phyloP scores from a whole-genome alignment of 1,140 invertebrate genomes.

The Rhynchophorus ferrugineus region DNA sequence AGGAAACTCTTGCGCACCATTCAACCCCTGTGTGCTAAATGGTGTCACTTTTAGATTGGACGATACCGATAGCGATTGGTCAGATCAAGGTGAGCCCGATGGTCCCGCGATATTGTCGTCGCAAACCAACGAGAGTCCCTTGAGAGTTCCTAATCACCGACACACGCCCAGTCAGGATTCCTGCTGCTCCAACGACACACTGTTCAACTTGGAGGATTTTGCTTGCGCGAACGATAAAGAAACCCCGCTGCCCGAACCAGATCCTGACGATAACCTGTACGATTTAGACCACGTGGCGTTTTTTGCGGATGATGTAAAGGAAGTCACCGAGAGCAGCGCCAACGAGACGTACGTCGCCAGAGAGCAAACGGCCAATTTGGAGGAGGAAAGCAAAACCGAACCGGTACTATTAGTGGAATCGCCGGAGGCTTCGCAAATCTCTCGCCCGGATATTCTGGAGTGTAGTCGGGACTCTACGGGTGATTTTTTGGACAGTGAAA shows the following conservation, averaged over 20 bases:
- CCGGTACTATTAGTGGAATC: slow-evolving; percentile 12
- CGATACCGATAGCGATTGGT: slow-evolving; percentile 34
- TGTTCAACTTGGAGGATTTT: slow-evolving; percentile 51
- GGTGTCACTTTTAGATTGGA: slow-evolving; percentile 5
- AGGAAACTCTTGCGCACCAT: too few species aligned
- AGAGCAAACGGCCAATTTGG: background rate
- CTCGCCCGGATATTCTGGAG: background rate
- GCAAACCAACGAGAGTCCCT: slow-evolving; percentile 28
- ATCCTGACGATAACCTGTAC: background rate
- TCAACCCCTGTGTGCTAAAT: too few species aligned
- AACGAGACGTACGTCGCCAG: background rate
- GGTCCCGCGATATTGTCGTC: slow-evolving; percentile 20
- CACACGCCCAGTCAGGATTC: slow-evolving; percentile 53
- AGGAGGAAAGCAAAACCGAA: slow-evolving; percentile 20
- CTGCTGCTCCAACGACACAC: slow-evolving; percentile 53
- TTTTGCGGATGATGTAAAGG: background rate
- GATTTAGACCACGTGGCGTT: slow-evolving; percentile 3
- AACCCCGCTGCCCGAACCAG: background rate
- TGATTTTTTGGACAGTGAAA: slow-evolving; percentile 10
- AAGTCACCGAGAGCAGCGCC: background rate
- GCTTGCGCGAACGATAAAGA: slow-evolving; percentile 14
- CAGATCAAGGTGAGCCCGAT: slow-evolving; percentile 19
- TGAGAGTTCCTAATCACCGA: slow-evolving; percentile 34
- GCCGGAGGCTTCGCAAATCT: slow-evolving; percentile 1
- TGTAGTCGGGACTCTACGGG: background rate